phyloP scores from a whole-genome alignment of 2,113 vertebrate genomes.

The Odontesthes bonariensis region DNA sequence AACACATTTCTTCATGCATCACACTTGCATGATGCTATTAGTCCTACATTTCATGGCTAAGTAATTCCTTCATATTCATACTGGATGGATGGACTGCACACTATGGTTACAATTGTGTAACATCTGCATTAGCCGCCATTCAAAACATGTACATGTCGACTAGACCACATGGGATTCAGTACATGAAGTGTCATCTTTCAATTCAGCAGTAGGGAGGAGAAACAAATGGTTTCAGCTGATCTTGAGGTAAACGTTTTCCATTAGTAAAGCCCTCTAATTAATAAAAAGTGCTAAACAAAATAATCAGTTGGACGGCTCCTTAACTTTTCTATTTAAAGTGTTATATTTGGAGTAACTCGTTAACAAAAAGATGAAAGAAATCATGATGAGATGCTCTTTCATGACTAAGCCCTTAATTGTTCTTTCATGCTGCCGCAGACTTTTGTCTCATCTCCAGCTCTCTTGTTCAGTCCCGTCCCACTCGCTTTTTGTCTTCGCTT shows the following conservation, averaged over 20 bases:
- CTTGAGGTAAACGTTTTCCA: too few relatives aligned
- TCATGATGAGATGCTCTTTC: conserved; percentile 35
- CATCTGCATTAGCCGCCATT: background rate
- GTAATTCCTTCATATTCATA: background rate
- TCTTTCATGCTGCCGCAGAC: conserved; percentile 49
- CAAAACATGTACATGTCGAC: background rate
- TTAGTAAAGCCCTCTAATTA: background rate
- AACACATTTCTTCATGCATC: too few relatives aligned
- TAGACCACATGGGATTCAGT: too few relatives aligned
- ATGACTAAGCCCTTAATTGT: conserved; percentile 63
- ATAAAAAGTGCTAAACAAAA: conserved; percentile 2
- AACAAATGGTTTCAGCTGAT: background rate
- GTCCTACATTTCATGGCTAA: background rate
- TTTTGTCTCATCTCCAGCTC: conserved; percentile 64
- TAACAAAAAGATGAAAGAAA: conserved; percentile 19
- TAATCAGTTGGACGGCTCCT: conserved; percentile 9
- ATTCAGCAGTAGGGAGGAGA: background rate
- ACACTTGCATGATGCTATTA: too few relatives aligned
- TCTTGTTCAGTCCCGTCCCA: conserved; percentile 51
- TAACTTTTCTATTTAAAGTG: conserved; percentile 19
- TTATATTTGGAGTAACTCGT: conserved; percentile 42
- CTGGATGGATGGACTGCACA: background rate
- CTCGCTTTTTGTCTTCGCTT: conserved; percentile 58
- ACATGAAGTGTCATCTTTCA: background rate
- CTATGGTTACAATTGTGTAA: background rate